Evolutionary conservation across 1,140 invertebrate genomes (phyloP), one percentile per base, ranked within the genome.

Genomic region (Galleria mellonella): DNA sequence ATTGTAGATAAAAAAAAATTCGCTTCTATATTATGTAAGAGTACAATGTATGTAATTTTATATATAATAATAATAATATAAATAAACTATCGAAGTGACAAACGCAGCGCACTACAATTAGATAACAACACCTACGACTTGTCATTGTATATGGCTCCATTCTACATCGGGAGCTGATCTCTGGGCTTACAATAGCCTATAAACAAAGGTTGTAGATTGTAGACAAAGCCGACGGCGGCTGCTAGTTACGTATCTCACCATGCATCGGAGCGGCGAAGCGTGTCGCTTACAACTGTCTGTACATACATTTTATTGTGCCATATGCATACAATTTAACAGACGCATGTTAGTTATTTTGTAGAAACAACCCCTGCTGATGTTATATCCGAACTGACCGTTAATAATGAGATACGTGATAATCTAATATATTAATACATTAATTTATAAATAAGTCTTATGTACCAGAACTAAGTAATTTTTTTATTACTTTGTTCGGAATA

Each of bases 101-200:
- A 55, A 47, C 38, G 11, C 35, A 38, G 38, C 33, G 23, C 33
- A 38, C 23, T 8, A 38, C 29, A 4, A 14, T 39, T 36, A 11
- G 30, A 23, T 23, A 23, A 31, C 40, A 47, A 50, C 47, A 50
- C 47, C 52, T 46, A 52, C 48, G 39, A 29, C 40, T 38, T 44
- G 53, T 56, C 61, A 64, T 63, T 62, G 63, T 73, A 65, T 75
- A 69, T 55, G 53, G 56, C 55, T 63, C 66, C 63, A 70, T 75
- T 66, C 70, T 54, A 48, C 54, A 61, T 56, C 57, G 52, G 55
- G 43, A 64, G 50, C 49, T 51, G 59, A 65, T 62, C 56, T 62
- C 56, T 38, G 39, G 55, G 36, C 46, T 57, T 53, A 78, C 72
- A 82, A 82, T 82, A 61, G 71, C 58, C 64, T 70, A 83, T 79